Conservation (phyloP, 2,888 invertebrate genomes). For the Cosmia trapezina region DNA sequence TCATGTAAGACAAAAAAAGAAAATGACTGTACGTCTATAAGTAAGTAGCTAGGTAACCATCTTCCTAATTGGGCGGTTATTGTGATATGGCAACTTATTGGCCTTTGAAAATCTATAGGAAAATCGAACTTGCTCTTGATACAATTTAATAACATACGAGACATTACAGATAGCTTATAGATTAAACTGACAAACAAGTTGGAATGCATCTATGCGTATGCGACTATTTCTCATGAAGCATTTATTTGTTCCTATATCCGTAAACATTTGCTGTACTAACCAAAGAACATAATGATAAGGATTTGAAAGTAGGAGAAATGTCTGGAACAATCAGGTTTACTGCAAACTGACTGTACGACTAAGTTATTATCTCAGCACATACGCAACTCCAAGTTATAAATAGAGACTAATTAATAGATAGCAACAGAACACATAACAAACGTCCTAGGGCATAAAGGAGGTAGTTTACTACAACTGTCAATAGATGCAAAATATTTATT, state of each 20-base stretch:
- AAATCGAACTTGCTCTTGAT: background rate
- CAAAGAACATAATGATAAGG: conserved; percentile 23
- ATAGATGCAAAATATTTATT: background rate
- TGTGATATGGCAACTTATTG: background rate
- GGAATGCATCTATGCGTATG: background rate
- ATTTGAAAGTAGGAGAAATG: conserved; percentile 33
- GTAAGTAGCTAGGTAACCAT: background rate
- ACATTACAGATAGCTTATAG: background rate
- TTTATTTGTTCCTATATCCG: background rate
- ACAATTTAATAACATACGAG: background rate
- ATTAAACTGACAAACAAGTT: conserved; percentile 12
- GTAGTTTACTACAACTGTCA: background rate
- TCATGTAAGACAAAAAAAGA: background rate
- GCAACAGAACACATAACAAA: background rate
- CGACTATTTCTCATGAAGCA: background rate
- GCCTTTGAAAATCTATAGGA: background rate
- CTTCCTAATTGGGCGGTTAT: too few relatives aligned
- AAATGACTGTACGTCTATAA: too few relatives aligned
- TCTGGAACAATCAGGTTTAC: conserved; percentile 19
- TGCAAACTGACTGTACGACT: background rate
- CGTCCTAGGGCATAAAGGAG: background rate
- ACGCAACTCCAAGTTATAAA: conserved; percentile 32
- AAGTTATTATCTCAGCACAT: conserved; percentile 19
- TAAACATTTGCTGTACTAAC: conserved; percentile 18
- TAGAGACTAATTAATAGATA: conserved; percentile 26